A percentile compares a stretch with the other conserved stretches of the same genome.
Evolutionary conservation across 2,113 vertebrate species (phyloP).

Genomic region (Fulmarus glacialis): DNA sequence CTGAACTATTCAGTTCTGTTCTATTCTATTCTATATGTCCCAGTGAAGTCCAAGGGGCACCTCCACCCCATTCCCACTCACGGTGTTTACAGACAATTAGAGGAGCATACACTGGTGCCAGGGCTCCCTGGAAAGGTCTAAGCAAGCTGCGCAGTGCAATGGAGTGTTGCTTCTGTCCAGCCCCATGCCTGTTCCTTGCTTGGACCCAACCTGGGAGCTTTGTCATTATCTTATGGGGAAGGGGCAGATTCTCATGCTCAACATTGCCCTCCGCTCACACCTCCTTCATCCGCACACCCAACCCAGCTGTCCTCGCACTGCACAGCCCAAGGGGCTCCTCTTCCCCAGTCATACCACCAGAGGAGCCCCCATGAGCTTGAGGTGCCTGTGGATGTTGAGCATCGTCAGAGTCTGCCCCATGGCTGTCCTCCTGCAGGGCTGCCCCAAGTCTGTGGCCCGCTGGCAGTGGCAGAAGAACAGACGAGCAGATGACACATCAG

Average conservation of each 20-base stretch:
- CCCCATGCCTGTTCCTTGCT: not conserved
- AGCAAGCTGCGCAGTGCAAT: not conserved
- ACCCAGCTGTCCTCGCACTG: not conserved
- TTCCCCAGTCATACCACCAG: constrained; percentile 80
- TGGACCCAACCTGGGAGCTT: not conserved
- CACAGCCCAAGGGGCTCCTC: not conserved
- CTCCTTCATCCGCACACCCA: not conserved
- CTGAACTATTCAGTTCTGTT: not conserved
- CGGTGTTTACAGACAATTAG: not conserved
- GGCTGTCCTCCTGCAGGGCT: constrained; percentile 82
- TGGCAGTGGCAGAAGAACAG: constrained; percentile 90
- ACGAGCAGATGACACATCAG: constrained; percentile 63
- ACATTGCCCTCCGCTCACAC: not conserved
- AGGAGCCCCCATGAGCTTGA: constrained; percentile 91
- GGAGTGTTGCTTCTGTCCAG: rapidly evolving
- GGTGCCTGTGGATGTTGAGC: constrained; percentile 87
- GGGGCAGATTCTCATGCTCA: not conserved
- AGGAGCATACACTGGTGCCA: not conserved
- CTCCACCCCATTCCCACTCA: not conserved
- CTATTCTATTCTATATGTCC: not conserved
- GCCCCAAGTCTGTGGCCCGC: not conserved
- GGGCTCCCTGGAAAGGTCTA: not conserved
- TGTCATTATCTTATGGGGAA: not conserved
- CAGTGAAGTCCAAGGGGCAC: not conserved
- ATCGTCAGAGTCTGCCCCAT: constrained; percentile 83